phyloP scores from a whole-genome alignment of 2,888 invertebrate genomes.

The Netelia fuscicornis region DNA sequence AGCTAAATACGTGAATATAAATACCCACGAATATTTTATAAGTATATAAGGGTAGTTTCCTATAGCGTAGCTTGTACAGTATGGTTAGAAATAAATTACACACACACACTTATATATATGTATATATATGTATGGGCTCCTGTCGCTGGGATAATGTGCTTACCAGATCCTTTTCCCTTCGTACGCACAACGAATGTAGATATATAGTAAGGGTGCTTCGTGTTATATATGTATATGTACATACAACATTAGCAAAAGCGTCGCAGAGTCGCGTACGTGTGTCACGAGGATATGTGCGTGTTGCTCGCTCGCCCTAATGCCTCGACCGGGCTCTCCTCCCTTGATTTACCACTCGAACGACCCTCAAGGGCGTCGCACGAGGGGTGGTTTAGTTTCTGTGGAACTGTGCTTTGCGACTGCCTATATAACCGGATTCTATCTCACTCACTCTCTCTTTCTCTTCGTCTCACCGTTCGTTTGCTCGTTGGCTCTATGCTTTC shows the following conservation, averaged over 20 bases:
- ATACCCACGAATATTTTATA: slow-evolving; percentile 63
- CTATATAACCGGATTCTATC: not conserved
- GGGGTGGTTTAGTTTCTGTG: slow-evolving; percentile 45
- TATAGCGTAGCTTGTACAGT: slow-evolving; percentile 17
- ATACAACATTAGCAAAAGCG: slow-evolving; percentile 43
- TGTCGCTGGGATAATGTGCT: slow-evolving; percentile 27
- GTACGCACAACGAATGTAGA: not conserved
- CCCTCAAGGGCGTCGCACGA: slow-evolving; percentile 73
- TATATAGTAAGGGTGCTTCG: not conserved
- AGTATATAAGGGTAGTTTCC: slow-evolving; percentile 21
- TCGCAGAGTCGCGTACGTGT: slow-evolving; percentile 24
- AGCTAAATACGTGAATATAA: slow-evolving; percentile 59
- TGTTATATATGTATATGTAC: not conserved
- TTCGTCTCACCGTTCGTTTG: slow-evolving; percentile 5
- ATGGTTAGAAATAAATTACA: slow-evolving; percentile 31
- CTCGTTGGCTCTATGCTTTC: slow-evolving; percentile 40
- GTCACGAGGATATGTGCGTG: slow-evolving; percentile 42
- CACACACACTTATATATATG: too few species aligned
- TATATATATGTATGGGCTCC: slow-evolving; percentile 2
- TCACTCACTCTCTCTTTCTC: slow-evolving; percentile 11
- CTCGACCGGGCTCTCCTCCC: slow-evolving; percentile 64
- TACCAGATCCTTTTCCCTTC: slow-evolving; percentile 10
- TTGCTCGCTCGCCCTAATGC: slow-evolving; percentile 56
- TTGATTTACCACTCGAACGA: slow-evolving; percentile 73
- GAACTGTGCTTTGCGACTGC: slow-evolving; percentile 39